phyloP scores from a whole-genome alignment of 2,113 vertebrate species.

The Agapornis roseicollis region DNA sequence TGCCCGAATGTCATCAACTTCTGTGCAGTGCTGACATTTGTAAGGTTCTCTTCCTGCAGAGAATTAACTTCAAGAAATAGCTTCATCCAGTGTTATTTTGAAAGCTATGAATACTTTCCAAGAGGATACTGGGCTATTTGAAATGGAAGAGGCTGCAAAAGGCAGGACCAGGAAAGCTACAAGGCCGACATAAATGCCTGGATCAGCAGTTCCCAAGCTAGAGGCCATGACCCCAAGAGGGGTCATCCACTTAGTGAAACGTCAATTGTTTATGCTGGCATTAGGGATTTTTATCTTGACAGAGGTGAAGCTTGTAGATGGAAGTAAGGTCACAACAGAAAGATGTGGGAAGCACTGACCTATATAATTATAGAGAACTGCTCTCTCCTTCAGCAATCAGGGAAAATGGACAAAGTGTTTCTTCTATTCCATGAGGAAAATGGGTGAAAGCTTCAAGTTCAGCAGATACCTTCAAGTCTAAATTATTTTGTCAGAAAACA shows the following conservation, averaged over 20 bases:
- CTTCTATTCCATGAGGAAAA: background rate
- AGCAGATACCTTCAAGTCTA: background rate
- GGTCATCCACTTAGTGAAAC: conserved; percentile 23
- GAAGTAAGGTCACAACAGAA: conserved; percentile 5
- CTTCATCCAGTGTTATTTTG: background rate
- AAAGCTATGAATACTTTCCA: background rate
- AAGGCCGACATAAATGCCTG: background rate
- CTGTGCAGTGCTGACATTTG: background rate
- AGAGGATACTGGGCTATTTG: background rate
- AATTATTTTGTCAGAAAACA: background rate
- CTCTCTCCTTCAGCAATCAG: background rate
- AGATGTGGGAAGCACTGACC: conserved; percentile 29
- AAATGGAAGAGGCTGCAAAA: background rate
- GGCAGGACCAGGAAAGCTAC: background rate
- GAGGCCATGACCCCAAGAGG: background rate
- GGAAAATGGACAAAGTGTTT: background rate
- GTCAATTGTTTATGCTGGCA: conserved; percentile 3
- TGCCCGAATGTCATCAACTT: background rate
- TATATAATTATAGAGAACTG: conserved; percentile 7
- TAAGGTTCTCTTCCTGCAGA: background rate
- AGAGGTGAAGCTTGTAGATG: conserved; percentile 23
- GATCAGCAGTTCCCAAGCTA: background rate
- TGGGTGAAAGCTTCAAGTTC: background rate
- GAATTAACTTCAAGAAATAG: background rate
- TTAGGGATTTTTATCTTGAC: background rate